These are phyloP conservation scores for Sclerodermus sp. DNA, from an alignment of 2,888 invertebrate genomes.

Conservation along the genomic window DNA sequence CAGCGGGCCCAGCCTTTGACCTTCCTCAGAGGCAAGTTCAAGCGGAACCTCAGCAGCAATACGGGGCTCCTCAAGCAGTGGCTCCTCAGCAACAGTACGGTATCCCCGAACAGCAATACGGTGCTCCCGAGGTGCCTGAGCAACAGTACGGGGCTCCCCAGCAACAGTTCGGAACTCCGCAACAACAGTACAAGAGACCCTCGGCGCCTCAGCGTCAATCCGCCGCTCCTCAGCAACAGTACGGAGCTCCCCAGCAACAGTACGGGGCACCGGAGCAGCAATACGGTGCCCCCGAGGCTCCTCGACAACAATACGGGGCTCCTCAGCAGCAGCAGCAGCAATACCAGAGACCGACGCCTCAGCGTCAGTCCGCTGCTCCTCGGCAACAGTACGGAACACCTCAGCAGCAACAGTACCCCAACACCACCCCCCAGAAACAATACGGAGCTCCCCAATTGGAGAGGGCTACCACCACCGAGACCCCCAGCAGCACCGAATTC, in stretches of 20 bases:
- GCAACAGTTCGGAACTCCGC: conserved; percentile 15
- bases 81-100: conserved; percentile 23
- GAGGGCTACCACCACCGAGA: conserved; percentile 41
- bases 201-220: conserved; percentile 22
- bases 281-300: conserved; percentile 15
- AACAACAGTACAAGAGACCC: conserved; percentile 22
- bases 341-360: conserved; percentile 15
- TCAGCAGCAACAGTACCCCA: conserved; percentile 30
- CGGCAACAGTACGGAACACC: conserved; percentile 27
- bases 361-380: conserved; percentile 21
- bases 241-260: conserved; percentile 33
- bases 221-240: conserved; percentile 36
- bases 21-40: conserved; percentile 50
- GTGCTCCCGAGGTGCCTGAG: conserved; percentile 21
- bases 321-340: conserved; percentile 27
- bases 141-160: conserved; percentile 29
- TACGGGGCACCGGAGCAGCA: conserved; percentile 31
- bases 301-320: conserved; percentile 43
- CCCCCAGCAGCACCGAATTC: conserved; percentile 48
- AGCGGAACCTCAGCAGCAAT: conserved; percentile 37
- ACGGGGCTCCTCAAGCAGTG: conserved; percentile 31
- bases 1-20: conserved; percentile 57
- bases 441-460: conserved; percentile 21
- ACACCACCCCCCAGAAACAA: conserved; percentile 17
- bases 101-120: conserved; percentile 24